A percentile compares a stretch with the other conserved stretches of the same genome.
Evolutionary conservation across 2,888 invertebrate genomes (phyloP).

Genomic region (Mesochorus sp.): DNA sequence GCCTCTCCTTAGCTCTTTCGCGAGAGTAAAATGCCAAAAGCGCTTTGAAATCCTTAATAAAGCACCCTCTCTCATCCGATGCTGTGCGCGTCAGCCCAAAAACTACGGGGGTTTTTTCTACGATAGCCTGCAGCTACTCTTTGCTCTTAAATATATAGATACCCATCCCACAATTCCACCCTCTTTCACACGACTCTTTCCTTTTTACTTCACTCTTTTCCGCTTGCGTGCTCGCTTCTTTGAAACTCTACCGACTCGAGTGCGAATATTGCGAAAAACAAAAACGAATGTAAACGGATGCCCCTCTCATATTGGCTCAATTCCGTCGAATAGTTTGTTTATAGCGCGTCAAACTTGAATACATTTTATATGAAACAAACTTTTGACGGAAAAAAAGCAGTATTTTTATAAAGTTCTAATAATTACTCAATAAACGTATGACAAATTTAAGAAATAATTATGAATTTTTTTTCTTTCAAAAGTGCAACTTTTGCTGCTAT

Average conservation of each 20-base stretch:
- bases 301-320: background rate
- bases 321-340: background rate
- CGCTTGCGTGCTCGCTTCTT: background rate
- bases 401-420: too few relatives aligned
- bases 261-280: slow-evolving; percentile 22
- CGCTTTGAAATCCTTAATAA: slow-evolving; percentile 69
- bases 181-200: background rate
- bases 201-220: slow-evolving; percentile 11
- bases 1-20: slow-evolving; percentile 37
- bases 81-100: slow-evolving; percentile 55
- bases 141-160: background rate
- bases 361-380: background rate
- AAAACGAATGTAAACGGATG: background rate
- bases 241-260: slow-evolving; percentile 19
- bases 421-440: too few relatives aligned
- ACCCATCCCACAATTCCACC: slow-evolving; percentile 10
- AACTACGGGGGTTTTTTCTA: slow-evolving; percentile 48
- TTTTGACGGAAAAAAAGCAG: background rate
- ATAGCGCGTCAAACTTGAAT: background rate
- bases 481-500: too few relatives aligned
- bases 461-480: too few relatives aligned
- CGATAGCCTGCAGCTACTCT: slow-evolving; percentile 37
- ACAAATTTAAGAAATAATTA: too few relatives aligned
- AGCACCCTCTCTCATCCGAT: slow-evolving; percentile 53
- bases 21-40: slow-evolving; percentile 49